phyloP scores from a whole-genome alignment of 2,888 invertebrate species.

The Lasioglossum morio region DNA sequence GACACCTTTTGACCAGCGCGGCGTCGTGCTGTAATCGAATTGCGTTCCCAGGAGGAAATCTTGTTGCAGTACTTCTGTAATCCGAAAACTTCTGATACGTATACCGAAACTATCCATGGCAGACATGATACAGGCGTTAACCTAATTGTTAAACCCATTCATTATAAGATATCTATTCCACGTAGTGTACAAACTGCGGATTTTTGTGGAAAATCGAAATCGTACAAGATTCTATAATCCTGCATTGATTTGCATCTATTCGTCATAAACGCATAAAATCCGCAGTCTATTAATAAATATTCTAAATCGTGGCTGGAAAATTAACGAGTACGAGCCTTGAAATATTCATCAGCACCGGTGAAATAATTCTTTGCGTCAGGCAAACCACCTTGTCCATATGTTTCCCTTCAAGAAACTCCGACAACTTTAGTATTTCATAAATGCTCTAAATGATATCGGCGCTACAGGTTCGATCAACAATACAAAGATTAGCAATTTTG shows the following conservation, averaged over 20 bases:
- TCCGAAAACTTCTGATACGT: background rate
- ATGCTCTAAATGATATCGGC: no score
- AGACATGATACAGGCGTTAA: background rate
- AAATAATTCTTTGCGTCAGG: no score
- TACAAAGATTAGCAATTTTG: no score
- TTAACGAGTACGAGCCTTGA: no score
- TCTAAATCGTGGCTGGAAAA: no score
- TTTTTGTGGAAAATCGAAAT: background rate
- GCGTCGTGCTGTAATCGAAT: background rate
- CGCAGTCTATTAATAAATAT: no score
- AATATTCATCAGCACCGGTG: no score
- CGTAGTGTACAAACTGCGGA: background rate
- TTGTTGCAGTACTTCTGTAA: constrained; percentile 7
- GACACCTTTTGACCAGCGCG: constrained; percentile 29
- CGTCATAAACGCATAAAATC: no score
- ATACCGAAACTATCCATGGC: background rate
- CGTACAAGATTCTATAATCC: no score
- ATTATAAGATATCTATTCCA: background rate
- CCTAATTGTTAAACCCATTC: background rate
- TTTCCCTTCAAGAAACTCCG: background rate
- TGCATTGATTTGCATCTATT: no score
- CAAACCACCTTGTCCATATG: no score
- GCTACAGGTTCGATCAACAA: no score
- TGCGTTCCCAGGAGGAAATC: constrained; percentile 6
- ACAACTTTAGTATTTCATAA: background rate